Base-by-base conservation (phyloP, 2,888 invertebrate species). In the Caenorhabditis zanzibari region DNA sequence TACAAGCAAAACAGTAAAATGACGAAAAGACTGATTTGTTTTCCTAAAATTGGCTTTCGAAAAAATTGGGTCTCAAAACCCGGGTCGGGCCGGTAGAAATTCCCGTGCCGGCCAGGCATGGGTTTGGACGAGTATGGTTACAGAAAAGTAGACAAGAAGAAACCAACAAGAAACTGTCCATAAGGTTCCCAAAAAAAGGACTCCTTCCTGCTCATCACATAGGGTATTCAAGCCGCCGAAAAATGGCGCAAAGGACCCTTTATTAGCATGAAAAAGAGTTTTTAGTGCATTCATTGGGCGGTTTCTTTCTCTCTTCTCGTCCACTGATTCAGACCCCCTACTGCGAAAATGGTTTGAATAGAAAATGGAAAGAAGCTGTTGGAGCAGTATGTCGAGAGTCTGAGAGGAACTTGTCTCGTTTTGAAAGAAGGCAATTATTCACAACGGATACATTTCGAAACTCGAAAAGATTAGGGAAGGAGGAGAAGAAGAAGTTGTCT, bases 381-480 rank as follows among this genome's bases (percentile, higher is more conserved):
- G 56, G 26, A 54, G 54, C 54, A 54, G 54, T 26, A 26, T 47
- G 61, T 54, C 54, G 54, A 26, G 49, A 24, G 68, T 24, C 10
- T 19, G 24, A 35, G 24, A 16, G 52, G 47, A 69, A 61, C 59
- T 71, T 71, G 71, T 35, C 24, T 26, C 68, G 79, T 71, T 41
- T 77, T 79, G 71, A 79, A 72, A 71, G 79, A 79, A 35, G 56
- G 79, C 79, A 79, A 79, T 79, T 79, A 79, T 79, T 79, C 79
- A 79, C 71, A 64, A 71, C 79, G 79, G 79, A 79, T 79, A 71
- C 71, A 79, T 79, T 79, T 79, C 79, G 69, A 63, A 63, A 66
- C 32, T 38, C 56, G 22, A 47, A n/a, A 49, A 75, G 68, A 58
- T 76, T 68, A 75, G 52, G 49, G 47, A 22, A 59, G 10, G 47